Evolutionary conservation across 2,888 invertebrate genomes (phyloP), one percentile per base, ranked within the genome.

Genomic region (Microplitis deprimator): DNA sequence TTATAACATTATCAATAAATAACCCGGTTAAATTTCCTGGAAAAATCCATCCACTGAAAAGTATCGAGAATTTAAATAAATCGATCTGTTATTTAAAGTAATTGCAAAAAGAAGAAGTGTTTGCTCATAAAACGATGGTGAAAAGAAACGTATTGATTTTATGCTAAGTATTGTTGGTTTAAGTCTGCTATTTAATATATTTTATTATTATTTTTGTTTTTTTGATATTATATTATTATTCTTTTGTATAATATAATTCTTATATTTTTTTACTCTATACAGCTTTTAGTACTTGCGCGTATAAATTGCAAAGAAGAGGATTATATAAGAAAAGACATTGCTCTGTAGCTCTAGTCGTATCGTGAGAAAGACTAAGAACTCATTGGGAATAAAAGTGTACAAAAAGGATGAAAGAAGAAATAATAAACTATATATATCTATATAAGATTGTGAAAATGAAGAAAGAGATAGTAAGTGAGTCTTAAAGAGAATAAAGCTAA

Each of bases 401-500:
- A 69, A 69, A 41, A 62, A 67, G 71, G 75, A 77, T 78, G 70
- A 41, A 71, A 71, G 79, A 74, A 61, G 77, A 74, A 79, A 77
- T 50, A 50, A 50, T 50, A 50, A 50, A 50, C 10, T 50, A 50
- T 13, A 50, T 50, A 13, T 50, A 50, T 29, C 29, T 50, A 50
- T 50, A 50, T 50, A 50, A 50, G 50, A 50, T 50, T 13, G 10
- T 50, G 50, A 77, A 84, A 85, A 86, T 86, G 88, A 89, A 89
- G 89, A 89, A 89, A 89, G 89, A 89, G 89, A 89, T 89, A 89
- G 89, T 89, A 88, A 89, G 89, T 89, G 89, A 89, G 88, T 88
- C 89, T 89, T 89, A 89, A 86, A 84, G 88, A 89, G 89, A 89
- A 89, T 89, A 89, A 89, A 89, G 89, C 89, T 89, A 89, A 89